These are phyloP conservation scores for Drosophila koepferae DNA, from an alignment of 2,888 invertebrate genomes.

Conservation along the genomic window DNA sequence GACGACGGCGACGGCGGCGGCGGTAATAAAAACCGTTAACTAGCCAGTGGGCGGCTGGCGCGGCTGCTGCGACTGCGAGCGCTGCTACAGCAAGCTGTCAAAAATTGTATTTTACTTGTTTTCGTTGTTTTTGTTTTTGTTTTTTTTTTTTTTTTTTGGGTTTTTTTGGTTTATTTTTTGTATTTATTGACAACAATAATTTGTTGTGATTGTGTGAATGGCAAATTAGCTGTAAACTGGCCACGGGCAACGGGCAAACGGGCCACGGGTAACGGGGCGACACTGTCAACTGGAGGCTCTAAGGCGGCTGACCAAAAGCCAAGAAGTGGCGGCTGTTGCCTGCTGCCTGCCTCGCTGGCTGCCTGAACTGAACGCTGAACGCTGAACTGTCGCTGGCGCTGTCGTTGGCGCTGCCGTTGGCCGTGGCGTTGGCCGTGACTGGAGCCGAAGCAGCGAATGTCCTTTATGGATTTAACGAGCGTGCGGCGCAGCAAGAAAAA, in stretches of 20 bases:
- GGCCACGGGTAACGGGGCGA: conserved; percentile 23
- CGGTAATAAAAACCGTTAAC: conserved; percentile 62
- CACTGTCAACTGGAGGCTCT: conserved; percentile 37
- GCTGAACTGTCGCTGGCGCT: conserved; percentile 46
- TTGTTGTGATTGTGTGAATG: conserved; percentile 53
- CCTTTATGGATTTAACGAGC: conserved; percentile 72
- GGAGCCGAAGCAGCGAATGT: conserved; percentile 70
- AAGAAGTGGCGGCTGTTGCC: conserved; percentile 58
- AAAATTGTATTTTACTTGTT: conserved; percentile 9
- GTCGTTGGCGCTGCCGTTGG: conserved; percentile 52
- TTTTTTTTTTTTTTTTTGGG: conserved; percentile 3
- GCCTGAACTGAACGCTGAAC: conserved; percentile 58
- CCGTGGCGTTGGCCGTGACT: conserved; percentile 65
- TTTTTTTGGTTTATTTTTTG: not conserved
- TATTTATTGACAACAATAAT: conserved; percentile 36
- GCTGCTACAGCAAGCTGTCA: conserved; percentile 25
- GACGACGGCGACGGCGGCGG: conserved; percentile 30
- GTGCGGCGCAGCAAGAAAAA: conserved; percentile 41
- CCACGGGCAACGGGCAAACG: conserved; percentile 9
- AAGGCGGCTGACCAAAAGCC: conserved; percentile 51
- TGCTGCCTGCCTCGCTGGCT: conserved; percentile 65
- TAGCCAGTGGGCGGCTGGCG: conserved; percentile 40
- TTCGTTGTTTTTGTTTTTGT: conserved; percentile 1
- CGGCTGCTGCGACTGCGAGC: conserved; percentile 9
- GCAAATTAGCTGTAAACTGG: conserved; percentile 65